Percentiles rank a stretch among this genome's conserved stretches.
Conservation (phyloP, 2,888 invertebrate genomes). For the Brachynemurus nebulosus region DNA sequence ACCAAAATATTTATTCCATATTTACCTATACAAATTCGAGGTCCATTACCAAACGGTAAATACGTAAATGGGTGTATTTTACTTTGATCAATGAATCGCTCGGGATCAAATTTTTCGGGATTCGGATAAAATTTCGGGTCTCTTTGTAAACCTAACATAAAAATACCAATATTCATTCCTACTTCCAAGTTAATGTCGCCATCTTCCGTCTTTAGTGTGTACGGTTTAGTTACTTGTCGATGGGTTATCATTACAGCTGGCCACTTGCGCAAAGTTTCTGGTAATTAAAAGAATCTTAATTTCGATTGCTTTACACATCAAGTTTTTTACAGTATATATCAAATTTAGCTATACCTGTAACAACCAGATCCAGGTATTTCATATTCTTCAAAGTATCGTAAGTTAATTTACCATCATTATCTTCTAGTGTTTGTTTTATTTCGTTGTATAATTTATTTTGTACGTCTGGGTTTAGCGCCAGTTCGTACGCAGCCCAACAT, state of each 20-base stretch:
- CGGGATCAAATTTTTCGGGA: constrained; percentile 34
- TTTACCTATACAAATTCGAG: constrained; percentile 25
- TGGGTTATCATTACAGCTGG: constrained; percentile 34
- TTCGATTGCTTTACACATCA: too few relatives aligned
- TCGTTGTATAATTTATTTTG: too few relatives aligned
- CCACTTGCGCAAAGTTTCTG: constrained; percentile 38
- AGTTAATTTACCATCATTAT: too few relatives aligned
- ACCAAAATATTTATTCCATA: too few relatives aligned
- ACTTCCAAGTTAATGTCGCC: constrained; percentile 17
- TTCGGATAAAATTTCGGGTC: constrained; percentile 35
- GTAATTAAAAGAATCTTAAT: constrained; percentile 11
- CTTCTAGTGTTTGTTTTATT: too few relatives aligned
- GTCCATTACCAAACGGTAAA: constrained; percentile 34
- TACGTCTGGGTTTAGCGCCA: too few relatives aligned
- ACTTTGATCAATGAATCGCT: constrained; percentile 31
- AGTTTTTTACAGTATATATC: too few relatives aligned
- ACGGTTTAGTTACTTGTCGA: constrained; percentile 35
- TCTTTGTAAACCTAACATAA: constrained; percentile 29
- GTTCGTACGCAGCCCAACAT: too few relatives aligned
- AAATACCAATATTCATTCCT: constrained; percentile 27
- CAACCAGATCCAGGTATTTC: too few relatives aligned
- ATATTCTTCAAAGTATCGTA: too few relatives aligned
- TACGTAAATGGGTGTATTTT: constrained; percentile 34
- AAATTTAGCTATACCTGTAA: too few relatives aligned
- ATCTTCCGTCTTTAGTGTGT: constrained; percentile 29